Percentiles rank a stretch among this genome's conserved stretches.
phyloP scores from a whole-genome alignment of 2,797 vertebrate species.

The Peromyscus nudipes region DNA sequence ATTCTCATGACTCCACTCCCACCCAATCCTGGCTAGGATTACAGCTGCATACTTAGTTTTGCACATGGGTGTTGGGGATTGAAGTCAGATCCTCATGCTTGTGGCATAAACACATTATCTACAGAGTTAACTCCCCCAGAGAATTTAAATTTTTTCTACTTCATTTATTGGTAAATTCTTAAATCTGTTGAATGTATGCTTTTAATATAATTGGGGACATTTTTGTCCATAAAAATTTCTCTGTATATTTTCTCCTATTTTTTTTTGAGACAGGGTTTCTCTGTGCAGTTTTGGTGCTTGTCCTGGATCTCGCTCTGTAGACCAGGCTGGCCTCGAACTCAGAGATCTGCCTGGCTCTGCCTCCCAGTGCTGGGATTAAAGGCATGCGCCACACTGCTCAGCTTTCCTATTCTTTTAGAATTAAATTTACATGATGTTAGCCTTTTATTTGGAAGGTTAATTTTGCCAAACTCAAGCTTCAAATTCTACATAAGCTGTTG shows the following conservation, averaged over 20 bases:
- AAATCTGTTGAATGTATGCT: not conserved
- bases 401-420: not conserved
- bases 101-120: not conserved
- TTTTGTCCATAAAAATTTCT: not conserved
- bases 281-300: no score
- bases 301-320: no score
- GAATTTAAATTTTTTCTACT: not conserved
- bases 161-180: not conserved
- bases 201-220: not conserved
- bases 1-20: not conserved
- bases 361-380: no score
- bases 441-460: not conserved
- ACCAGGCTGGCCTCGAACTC: no score
- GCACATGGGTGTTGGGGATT: not conserved
- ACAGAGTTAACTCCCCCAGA: not conserved
- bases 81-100: not conserved
- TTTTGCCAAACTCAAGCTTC: not conserved
- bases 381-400: no score
- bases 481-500: not conserved
- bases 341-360: no score
- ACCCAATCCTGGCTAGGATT: not conserved
- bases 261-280: no score
- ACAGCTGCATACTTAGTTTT: not conserved
- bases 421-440: not conserved
- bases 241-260: not conserved